Evolutionary conservation across 2,113 vertebrate species (phyloP), one percentile per base, ranked within the genome.

Genomic region (Clarias gariepinus): DNA sequence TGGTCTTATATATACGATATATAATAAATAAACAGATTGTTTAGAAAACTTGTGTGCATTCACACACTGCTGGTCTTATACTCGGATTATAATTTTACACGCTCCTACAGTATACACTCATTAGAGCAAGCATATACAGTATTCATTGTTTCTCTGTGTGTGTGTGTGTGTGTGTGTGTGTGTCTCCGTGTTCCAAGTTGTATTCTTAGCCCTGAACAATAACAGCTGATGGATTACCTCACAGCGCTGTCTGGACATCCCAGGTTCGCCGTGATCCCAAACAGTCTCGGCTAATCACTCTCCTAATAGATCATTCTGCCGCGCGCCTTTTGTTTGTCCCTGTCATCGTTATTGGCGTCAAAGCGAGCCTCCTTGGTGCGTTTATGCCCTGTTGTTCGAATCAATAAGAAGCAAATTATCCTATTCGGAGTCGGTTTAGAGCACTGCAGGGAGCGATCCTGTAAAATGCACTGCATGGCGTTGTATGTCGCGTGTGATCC

Each of bases 391-490:
- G 63, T 89, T 89, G 86, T 88, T 90, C 86, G 78, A 89, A 88
- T 87, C 90, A 89, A 88, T 89, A 87, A 78, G 81, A 85, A 87
- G 86, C 63, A 58, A 89, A 90, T 86, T 84, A 90, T 84, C 85
- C 89, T 78, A 86, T 86, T 87, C 74, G 71, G 81, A 63, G 84
- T 69, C 82, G 81, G 84, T 88, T 90, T 84, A 86, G 66, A 81
- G 73, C 87, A 84, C 84, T 58, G 64, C 52, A 74, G 77, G 82
- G 86, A 57, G 71, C 60, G 55, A 61, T 80, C 58, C 55, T 33
- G 52, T 63, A 76, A 47, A 85, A 87, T 73, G 73, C 79, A 74
- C 60, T 55, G 55, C 41, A 23, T 71, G 21, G 36, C 81, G 68
- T 36, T 80, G 25, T 85, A 68, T 85, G 83, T 85, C 53, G 57